Base-by-base conservation (phyloP, 2,888 invertebrate genomes). In the Magallana nippona region DNA sequence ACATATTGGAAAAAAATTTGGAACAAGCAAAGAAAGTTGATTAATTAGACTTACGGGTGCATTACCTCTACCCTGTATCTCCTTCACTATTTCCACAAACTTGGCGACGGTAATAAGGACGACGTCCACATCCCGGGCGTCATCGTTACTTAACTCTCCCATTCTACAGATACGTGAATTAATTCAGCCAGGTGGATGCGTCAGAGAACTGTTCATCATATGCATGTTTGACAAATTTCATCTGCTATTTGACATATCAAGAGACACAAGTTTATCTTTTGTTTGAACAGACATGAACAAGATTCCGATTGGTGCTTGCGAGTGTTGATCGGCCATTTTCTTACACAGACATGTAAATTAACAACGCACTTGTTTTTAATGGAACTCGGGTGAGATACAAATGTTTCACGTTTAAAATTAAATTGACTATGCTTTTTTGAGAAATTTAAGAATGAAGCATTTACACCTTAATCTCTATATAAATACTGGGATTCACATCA, bases 331-430 rank as follows among this genome's bases (percentile, higher is more conserved):
- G 11, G 17, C 15, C 60, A 17, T n/a, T 60, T n/a, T 15, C n/a
- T 60, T 15, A 17, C 60, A n/a, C 60, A 60, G 60, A 60, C 60
- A 60, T 60, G 60, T 60, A 60, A 60, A 60, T 17, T n/a, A n/a
- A 60, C 60, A 60, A 60, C n/a, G 60, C 60, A 60, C 60, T 60
- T 60, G n/a, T 60, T 60, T 60, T 60, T 60, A 44, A 10, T 60
- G 60, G n/a, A 60, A 60, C 17, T 60, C n/a, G n/a, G n/a, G n/a
- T 60, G 60, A 17, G 17, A n/a, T 60, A 60, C 60, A 60, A 15
- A 60, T 60, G 60, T 60, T 60, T 60, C 10, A n/a, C 1, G 17
- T 60, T n/a, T 60, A 60, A 60, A 60, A 60, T 60, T n/a, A 60
- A 60, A 60, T 3, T 60, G 17, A n/a, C 60, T n/a, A 10, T n/a